Conservation (phyloP, 2,888 invertebrate genomes). For the Tetragonisca angustula region DNA sequence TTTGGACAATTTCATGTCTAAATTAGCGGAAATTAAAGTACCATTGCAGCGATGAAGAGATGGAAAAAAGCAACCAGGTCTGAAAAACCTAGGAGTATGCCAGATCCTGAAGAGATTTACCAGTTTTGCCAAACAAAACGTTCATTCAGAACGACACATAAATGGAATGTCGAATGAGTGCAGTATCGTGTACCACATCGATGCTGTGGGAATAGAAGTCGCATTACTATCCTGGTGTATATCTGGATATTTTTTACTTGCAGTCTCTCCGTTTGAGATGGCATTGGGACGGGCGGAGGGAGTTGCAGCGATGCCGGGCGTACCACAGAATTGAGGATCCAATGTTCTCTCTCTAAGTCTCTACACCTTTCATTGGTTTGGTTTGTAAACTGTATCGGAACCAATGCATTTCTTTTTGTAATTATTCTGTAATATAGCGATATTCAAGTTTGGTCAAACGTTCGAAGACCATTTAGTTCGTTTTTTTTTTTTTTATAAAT, state of each 20-base stretch:
- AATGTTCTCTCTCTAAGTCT: conserved; percentile 65
- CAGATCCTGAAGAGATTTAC: conserved; percentile 10
- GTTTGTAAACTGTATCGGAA: conserved; percentile 82
- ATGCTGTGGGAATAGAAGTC: conserved; percentile 56
- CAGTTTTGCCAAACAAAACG: not conserved
- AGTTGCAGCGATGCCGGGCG: conserved; percentile 68
- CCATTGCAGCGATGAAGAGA: conserved; percentile 82
- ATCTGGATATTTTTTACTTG: conserved; percentile 82
- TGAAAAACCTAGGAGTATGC: conserved; percentile 49
- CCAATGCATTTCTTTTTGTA: conserved; percentile 66
- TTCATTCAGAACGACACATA: conserved; percentile 6
- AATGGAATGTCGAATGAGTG: conserved; percentile 12
- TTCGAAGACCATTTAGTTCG: conserved; percentile 26
- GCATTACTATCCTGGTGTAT: conserved; percentile 75
- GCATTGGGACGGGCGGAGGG: conserved; percentile 73
- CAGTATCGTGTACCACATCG: conserved; percentile 25
- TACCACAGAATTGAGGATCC: conserved; percentile 56
- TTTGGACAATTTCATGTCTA: conserved; percentile 88
- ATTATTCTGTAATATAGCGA: conserved; percentile 19
- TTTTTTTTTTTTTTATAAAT: conserved; percentile 41
- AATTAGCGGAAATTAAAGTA: conserved; percentile 87
- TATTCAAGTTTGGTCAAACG: not conserved
- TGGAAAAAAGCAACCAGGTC: conserved; percentile 13
- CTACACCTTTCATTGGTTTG: conserved; percentile 77
- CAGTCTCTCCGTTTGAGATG: conserved; percentile 82